Conservation (phyloP, 2,888 invertebrate genomes). For the Fissipunctia ypsillon region DNA sequence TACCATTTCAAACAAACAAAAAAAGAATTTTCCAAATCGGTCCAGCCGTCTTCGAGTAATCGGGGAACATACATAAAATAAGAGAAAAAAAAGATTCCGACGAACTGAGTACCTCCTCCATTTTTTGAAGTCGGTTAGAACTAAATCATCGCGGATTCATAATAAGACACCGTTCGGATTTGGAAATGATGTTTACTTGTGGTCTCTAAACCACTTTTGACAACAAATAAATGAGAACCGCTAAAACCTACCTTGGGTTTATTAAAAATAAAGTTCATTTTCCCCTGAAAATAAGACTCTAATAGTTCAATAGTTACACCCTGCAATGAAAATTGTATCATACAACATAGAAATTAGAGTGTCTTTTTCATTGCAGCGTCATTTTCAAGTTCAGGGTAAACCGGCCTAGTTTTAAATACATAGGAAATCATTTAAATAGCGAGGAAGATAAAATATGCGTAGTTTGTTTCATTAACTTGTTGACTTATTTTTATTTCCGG, state of each 20-base stretch:
- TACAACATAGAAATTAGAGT: fast-evolving
- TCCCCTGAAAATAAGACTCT: not conserved
- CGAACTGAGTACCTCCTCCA: no score
- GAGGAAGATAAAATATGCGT: constrained; percentile 31
- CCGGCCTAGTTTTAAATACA: constrained; percentile 28
- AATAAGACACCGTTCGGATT: no score
- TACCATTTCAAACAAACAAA: no score
- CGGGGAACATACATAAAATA: no score
- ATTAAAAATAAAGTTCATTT: constrained; percentile 8
- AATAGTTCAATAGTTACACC: not conserved
- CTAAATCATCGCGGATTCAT: no score
- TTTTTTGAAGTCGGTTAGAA: no score
- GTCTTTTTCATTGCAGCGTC: not conserved
- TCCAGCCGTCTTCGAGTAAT: no score
- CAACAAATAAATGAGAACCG: no score
- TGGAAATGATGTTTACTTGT: no score
- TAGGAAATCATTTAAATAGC: constrained; percentile 43
- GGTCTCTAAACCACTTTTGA: not conserved
- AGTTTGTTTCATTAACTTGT: constrained; percentile 15
- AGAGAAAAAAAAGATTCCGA: no score
- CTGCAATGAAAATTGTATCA: not conserved
- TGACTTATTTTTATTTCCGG: constrained; percentile 30
- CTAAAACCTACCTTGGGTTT: no score
- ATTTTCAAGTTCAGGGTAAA: constrained; percentile 36
- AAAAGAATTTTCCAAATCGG: no score